phyloP scores from a whole-genome alignment of 1,140 invertebrate species.

The Chironomus striatipennis region DNA sequence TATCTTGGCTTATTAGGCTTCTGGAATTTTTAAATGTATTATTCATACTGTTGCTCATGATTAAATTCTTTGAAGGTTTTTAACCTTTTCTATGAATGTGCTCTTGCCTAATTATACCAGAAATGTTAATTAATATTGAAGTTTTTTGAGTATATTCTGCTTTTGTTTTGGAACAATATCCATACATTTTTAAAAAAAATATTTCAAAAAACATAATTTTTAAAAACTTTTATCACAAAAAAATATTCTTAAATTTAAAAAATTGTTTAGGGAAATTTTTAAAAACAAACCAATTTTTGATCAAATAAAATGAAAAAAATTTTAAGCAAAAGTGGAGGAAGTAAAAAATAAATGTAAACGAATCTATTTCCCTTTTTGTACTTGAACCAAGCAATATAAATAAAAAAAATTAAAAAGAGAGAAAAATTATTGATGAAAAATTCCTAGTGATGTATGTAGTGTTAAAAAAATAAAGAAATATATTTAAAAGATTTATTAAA shows the following conservation, averaged over 20 bases:
- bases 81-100: too few relatives aligned
- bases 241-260: background rate
- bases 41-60: too few relatives aligned
- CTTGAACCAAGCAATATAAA: constrained; percentile 22
- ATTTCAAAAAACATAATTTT: too few relatives aligned
- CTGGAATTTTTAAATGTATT: too few relatives aligned
- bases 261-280: background rate
- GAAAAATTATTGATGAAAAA: constrained; percentile 19
- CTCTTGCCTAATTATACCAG: too few relatives aligned
- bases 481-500: background rate
- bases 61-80: too few relatives aligned
- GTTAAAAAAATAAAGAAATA: background rate
- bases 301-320: background rate
- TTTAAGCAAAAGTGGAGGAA: background rate
- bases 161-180: too few relatives aligned
- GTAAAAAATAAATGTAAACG: background rate
- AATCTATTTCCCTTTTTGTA: constrained; percentile 20
- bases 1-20: too few relatives aligned
- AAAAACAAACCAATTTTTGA: background rate
- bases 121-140: too few relatives aligned
- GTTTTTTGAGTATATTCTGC: too few relatives aligned
- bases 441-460: constrained; percentile 15
- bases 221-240: too few relatives aligned
- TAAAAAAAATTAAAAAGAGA: background rate
- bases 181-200: too few relatives aligned